Conservation (phyloP, 1,140 invertebrate genomes). For the Diorhabda carinulata region DNA sequence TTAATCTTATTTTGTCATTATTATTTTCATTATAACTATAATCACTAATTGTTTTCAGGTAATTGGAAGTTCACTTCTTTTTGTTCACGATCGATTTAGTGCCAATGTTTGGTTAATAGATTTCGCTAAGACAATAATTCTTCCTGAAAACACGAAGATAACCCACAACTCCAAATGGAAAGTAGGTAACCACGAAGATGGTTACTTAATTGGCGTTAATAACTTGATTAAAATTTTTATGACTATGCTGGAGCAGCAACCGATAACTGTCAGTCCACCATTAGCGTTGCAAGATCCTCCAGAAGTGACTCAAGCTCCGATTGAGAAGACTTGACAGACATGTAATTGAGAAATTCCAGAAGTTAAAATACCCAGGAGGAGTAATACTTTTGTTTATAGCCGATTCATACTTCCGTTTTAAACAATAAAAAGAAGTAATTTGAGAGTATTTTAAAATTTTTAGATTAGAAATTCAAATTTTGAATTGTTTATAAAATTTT, state of each 20-base stretch:
- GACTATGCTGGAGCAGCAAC: constrained; percentile 50
- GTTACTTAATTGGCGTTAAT: constrained; percentile 90
- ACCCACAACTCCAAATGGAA: constrained; percentile 83
- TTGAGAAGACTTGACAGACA: constrained; percentile 16
- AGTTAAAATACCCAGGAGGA: too few species aligned
- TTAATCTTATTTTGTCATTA: too few species aligned
- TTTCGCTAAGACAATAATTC: constrained; percentile 90
- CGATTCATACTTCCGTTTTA: too few species aligned
- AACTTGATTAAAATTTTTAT: constrained; percentile 88
- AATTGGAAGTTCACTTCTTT: constrained; percentile 94
- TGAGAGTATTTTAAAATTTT: too few species aligned
- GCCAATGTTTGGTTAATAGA: constrained; percentile 97
- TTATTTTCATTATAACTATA: too few species aligned
- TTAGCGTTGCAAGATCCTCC: constrained; percentile 34
- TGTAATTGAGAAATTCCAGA: too few species aligned
- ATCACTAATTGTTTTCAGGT: constrained; percentile 55
- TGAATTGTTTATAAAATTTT: too few species aligned
- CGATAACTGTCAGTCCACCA: constrained; percentile 40
- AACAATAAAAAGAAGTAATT: too few species aligned
- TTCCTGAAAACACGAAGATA: constrained; percentile 72
- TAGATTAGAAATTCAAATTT: too few species aligned
- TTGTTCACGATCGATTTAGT: constrained; percentile 86
- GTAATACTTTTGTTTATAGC: too few species aligned
- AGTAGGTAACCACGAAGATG: constrained; percentile 98
- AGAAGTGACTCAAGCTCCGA: constrained; percentile 16